Percentiles rank a stretch among this genome's conserved stretches.
Evolutionary conservation across 2,888 invertebrate genomes (phyloP).

Genomic region (Acrobasis suavella): DNA sequence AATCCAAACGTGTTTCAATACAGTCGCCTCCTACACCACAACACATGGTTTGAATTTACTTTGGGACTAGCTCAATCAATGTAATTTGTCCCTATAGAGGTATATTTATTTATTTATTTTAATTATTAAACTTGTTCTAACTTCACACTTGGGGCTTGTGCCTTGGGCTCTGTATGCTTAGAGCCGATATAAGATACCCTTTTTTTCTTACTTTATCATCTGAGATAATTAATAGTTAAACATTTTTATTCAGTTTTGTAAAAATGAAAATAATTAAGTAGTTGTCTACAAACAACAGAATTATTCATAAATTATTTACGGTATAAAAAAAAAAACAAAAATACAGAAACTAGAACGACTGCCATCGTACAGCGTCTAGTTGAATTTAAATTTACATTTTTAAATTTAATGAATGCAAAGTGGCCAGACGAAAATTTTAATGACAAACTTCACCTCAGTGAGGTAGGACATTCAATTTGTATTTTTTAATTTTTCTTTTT

Average conservation of each 20-base stretch:
- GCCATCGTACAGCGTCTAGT: not conserved
- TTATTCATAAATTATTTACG: not conserved
- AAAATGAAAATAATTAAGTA: not conserved
- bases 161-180: no score
- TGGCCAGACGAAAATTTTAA: conserved; percentile 37
- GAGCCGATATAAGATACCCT: no score
- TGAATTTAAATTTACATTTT: conserved; percentile 37
- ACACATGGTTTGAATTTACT: no score
- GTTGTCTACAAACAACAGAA: not conserved
- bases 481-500: conserved; percentile 20
- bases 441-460: conserved; percentile 38
- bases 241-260: not conserved
- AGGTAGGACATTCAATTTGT: conserved; percentile 28
- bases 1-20: no score
- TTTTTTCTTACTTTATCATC: no score
- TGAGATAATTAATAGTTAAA: no score
- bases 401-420: conserved; percentile 39
- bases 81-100: no score
- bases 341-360: not conserved
- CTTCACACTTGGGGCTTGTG: no score
- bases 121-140: no score
- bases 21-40: no score
- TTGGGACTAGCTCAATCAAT: no score
- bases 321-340: not conserved
- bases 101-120: no score